Percentiles rank a stretch among this genome's conserved stretches.
Evolutionary conservation across 2,113 vertebrate species (phyloP).

Genomic region (Aegotheles bennettii): DNA sequence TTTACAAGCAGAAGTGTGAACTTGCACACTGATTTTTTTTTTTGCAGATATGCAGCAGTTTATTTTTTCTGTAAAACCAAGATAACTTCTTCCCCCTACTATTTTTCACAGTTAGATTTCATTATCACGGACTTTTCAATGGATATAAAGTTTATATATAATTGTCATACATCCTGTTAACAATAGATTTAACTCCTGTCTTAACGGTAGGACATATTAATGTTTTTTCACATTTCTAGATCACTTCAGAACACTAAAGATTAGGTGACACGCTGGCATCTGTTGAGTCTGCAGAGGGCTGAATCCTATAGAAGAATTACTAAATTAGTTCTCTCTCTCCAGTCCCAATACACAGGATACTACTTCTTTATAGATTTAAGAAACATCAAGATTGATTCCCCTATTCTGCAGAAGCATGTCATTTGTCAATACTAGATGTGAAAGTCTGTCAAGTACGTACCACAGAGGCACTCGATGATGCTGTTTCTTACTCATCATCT

Average conservation of each 20-base stretch:
- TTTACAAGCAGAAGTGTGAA: not conserved
- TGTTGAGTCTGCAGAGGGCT: not conserved
- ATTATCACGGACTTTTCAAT: not conserved
- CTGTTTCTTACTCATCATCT: not conserved
- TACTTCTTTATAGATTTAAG: not conserved
- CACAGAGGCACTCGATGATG: not conserved
- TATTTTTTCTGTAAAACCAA: not conserved
- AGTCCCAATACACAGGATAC: not conserved
- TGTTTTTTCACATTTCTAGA: not conserved
- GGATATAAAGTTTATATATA: too few species aligned
- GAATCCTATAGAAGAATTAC: not conserved
- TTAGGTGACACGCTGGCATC: not conserved
- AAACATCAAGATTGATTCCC: not conserved
- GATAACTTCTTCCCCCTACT: not conserved
- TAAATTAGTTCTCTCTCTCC: not conserved
- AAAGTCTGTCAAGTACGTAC: not conserved
- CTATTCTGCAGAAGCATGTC: not conserved
- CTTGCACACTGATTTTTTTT: not conserved
- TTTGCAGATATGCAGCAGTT: not conserved
- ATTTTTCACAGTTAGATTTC: not conserved
- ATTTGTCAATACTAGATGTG: not conserved
- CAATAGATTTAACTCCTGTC: not conserved
- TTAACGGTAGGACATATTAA: not conserved
- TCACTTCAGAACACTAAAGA: not conserved
- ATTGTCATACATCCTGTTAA: too few species aligned